These are phyloP conservation scores for Phoxinus dragarum DNA, from an alignment of 2,797 vertebrate species.

Conservation along the genomic window DNA sequence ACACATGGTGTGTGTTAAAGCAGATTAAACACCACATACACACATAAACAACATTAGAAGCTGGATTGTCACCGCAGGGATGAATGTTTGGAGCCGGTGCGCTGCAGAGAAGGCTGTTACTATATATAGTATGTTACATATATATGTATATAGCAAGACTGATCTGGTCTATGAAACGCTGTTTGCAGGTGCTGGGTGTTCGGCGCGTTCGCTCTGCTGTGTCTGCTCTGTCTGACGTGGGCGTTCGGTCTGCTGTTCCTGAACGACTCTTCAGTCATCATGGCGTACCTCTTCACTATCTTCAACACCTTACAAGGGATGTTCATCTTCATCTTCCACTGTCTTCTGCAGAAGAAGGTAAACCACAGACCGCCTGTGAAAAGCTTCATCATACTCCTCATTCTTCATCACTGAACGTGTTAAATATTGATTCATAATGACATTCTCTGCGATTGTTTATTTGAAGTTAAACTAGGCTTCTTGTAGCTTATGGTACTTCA, in stretches of 20 bases:
- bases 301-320: conserved; percentile 99
- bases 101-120: neutral
- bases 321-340: conserved; percentile 99
- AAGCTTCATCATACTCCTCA: neutral
- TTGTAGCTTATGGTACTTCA: conserved; percentile 35
- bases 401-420: neutral
- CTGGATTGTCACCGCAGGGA: no score
- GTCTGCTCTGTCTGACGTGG: conserved; percentile 95
- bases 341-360: conserved; percentile 98
- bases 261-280: conserved; percentile 94
- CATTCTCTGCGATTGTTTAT: conserved; percentile 38
- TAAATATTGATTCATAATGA: neutral
- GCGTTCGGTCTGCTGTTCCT: conserved; percentile 95
- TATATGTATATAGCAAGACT: no score
- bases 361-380: conserved; percentile 44
- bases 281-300: conserved; percentile 98
- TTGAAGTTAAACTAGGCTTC: conserved; percentile 55
- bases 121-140: no score
- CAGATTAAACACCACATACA: no score
- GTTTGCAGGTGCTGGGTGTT: conserved; percentile 92
- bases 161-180: no score
- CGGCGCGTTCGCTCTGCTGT: conserved; percentile 93
- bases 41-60: no score
- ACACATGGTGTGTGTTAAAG: no score
- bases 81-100: neutral